Base-by-base conservation (phyloP, 2,113 vertebrate species). In the Sylvia atricapilla region DNA sequence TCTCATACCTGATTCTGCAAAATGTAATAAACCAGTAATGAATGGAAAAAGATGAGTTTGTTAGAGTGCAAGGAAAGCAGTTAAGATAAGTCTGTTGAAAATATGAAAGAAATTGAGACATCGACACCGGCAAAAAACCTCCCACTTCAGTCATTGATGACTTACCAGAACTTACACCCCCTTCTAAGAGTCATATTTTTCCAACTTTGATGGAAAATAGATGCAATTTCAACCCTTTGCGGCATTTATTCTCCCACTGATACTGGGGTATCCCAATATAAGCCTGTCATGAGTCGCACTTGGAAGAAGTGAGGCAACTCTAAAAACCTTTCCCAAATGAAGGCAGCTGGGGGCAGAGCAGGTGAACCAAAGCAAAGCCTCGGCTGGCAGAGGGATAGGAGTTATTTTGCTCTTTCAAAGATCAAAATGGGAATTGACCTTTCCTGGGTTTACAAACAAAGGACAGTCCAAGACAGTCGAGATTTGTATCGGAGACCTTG, bases 61-160 rank as follows among this genome's bases (percentile, higher is more conserved):
- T 27, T 83, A 73, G 16, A 79, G 50, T 9, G 23, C 15, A 52
- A 91, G 66, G 27, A 18, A 91, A 91, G 27, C 28, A 43, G 58
- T 73, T 93, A 79, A 73, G 49, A 60, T 7, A 87, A 87, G 28
- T 20, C 31, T 69, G 20, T 53, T 79, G 58, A 87, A 87, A 93
- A 94, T 16, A 87, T 30, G 10, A 84, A 84, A 87, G 58, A 82
- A 87, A 94, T 78, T 64, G 66, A 95, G 62, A 79, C 16, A 91
- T 73, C 70, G 55, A 59, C 18, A 8, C 8, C 12, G 66, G 53
- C 43, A 91, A 91, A 91, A 91, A 31, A 95, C 87, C 59, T 13
- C 24, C 24, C 49, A 91, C 77, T 15, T 23, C 46, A 72, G 22
- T n/a, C 35, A 73, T 3, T 10, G 41, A 58, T 47, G 12, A 50